Conservation (phyloP, 2,888 invertebrate species). For the Pandemis heparana region DNA sequence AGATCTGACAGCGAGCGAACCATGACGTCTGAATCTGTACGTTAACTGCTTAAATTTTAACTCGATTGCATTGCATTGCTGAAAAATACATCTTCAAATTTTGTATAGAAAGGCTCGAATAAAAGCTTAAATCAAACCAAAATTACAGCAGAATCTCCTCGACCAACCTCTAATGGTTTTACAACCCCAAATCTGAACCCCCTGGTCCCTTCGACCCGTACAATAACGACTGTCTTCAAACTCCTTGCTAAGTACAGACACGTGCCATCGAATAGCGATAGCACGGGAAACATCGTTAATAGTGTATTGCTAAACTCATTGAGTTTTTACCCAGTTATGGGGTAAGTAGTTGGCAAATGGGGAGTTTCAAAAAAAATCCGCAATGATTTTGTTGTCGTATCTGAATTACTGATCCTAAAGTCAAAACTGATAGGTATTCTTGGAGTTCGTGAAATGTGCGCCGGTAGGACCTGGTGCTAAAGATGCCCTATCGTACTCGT, state of each 20-base stretch:
- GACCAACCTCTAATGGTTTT: constrained; percentile 21
- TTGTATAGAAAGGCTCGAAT: not conserved
- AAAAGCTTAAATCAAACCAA: not conserved
- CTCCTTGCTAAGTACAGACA: constrained; percentile 25
- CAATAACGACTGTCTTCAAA: constrained; percentile 50
- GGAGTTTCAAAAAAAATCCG: too few species aligned
- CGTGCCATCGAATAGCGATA: constrained; percentile 30
- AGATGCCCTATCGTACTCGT: too few species aligned
- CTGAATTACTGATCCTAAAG: too few species aligned
- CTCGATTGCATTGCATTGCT: too few species aligned
- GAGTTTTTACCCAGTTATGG: not conserved
- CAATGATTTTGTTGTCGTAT: too few species aligned
- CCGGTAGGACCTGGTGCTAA: too few species aligned
- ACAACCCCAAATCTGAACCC: constrained; percentile 18
- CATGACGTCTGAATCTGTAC: too few species aligned
- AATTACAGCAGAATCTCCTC: not conserved
- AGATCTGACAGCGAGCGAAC: too few species aligned
- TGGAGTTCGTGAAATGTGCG: too few species aligned
- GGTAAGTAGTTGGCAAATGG: too few species aligned
- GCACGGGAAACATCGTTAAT: constrained; percentile 6
- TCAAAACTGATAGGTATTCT: too few species aligned
- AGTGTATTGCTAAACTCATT: constrained; percentile 2
- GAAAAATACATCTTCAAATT: not conserved
- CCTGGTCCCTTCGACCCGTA: constrained; percentile 32
- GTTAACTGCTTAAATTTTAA: too few species aligned